Percentiles rank a stretch among this genome's conserved stretches.
phyloP scores from a whole-genome alignment of 2,797 vertebrate genomes.

The Poliocrania exsul region DNA sequence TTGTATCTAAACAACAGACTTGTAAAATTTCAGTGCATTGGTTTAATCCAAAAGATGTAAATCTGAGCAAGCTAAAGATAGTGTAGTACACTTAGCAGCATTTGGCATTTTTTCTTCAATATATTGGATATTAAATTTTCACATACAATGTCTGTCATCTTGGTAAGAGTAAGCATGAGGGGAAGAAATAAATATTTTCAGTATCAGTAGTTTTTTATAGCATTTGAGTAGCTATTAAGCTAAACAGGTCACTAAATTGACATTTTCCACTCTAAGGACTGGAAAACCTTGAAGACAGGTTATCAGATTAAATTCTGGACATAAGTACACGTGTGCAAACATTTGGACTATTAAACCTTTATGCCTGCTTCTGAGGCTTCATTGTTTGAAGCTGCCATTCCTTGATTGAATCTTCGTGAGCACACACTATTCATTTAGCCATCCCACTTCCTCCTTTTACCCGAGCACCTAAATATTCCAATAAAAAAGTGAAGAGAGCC shows the following conservation, averaged over 20 bases:
- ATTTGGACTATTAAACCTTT: conserved; percentile 53
- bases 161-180: neutral
- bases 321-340: conserved; percentile 48
- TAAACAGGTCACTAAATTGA: conserved; percentile 5
- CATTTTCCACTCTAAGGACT: conserved; percentile 15
- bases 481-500: conserved; percentile 66
- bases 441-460: conserved; percentile 60
- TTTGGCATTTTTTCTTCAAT: neutral
- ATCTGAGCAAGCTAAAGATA: neutral
- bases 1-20: neutral
- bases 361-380: conserved; percentile 51
- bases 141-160: neutral
- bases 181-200: neutral
- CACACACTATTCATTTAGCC: conserved; percentile 57
- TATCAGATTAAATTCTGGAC: conserved; percentile 58
- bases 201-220: neutral
- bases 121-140: neutral
- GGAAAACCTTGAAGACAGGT: conserved; percentile 41
- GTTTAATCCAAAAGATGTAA: neutral
- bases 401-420: conserved; percentile 51
- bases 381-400: conserved; percentile 57
- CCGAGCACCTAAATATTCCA: conserved; percentile 56
- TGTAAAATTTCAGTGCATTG: neutral
- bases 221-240: neutral
- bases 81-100: neutral